Percentiles rank a stretch among this genome's conserved stretches.
phyloP scores from a whole-genome alignment of 2,797 vertebrate genomes.

The Eurystomus glaucurus region DNA sequence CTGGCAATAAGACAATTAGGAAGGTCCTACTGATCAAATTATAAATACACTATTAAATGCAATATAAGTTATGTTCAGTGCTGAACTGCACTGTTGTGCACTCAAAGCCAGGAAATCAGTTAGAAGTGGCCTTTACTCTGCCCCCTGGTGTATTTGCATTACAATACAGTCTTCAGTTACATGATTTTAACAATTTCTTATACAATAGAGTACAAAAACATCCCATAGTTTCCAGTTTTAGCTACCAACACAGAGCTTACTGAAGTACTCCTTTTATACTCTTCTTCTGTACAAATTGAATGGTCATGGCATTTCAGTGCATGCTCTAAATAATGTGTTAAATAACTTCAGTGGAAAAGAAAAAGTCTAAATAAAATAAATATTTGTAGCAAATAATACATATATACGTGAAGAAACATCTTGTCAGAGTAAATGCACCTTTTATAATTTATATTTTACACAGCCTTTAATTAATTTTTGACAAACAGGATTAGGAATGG shows the following conservation, averaged over 20 bases:
- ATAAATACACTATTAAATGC: constrained; percentile 45
- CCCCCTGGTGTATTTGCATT: neutral
- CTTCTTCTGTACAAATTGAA: neutral
- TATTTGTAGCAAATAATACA: neutral
- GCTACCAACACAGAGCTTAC: neutral
- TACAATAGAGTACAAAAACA: neutral
- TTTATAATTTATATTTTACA: neutral
- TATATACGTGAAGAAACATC: neutral
- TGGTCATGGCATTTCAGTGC: neutral
- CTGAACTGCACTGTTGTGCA: neutral
- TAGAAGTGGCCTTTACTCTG: constrained; percentile 5
- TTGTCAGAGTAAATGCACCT: neutral
- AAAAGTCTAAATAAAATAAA: neutral
- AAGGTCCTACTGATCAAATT: constrained; percentile 36
- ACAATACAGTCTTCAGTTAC: neutral
- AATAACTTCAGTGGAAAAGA: neutral
- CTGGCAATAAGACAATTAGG: constrained; percentile 59
- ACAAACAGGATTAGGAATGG: neutral
- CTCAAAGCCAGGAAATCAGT: constrained; percentile 9
- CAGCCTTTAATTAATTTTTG: neutral
- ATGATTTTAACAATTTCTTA: neutral
- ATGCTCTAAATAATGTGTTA: neutral
- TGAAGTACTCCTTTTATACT: neutral
- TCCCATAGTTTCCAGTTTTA: neutral
- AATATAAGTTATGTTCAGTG: neutral